Evolutionary conservation across 1,140 invertebrate genomes (phyloP).

Genomic region (Anoplolepis gracilipes): DNA sequence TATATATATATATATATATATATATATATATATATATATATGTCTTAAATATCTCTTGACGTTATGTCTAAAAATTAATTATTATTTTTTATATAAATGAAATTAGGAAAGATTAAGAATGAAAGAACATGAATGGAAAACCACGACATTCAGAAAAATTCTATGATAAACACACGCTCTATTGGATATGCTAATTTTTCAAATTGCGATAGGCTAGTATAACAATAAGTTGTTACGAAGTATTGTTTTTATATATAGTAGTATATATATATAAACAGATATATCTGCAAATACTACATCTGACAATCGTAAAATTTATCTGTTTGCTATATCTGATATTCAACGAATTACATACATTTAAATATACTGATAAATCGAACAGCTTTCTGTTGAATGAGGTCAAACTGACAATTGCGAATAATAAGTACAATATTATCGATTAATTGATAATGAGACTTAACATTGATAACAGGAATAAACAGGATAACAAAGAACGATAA

Average conservation of each 20-base stretch:
- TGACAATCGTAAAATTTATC: background rate
- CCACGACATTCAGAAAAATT: conserved; percentile 15
- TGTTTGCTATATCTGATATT: background rate
- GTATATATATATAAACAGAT: background rate
- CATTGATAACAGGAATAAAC: background rate
- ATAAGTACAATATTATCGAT: background rate
- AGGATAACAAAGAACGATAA: background rate
- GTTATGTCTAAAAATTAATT: background rate
- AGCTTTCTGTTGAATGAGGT: background rate
- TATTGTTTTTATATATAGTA: no score
- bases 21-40: no score
- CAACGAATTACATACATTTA: background rate
- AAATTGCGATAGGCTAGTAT: no score
- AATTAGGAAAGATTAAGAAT: conserved; percentile 10
- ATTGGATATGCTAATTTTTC: conserved; percentile 23
- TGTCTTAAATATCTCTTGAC: no score
- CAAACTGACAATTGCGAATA: background rate
- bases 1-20: no score
- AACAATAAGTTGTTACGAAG: no score
- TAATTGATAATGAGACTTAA: conserved; percentile 21
- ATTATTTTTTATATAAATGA: background rate
- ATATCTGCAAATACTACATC: background rate
- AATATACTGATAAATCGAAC: background rate
- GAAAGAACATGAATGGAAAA: conserved; percentile 33
- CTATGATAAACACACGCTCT: conserved; percentile 21